Evolutionary conservation across 2,888 invertebrate species (phyloP).

Genomic region (Dermolepida albohirtum): DNA sequence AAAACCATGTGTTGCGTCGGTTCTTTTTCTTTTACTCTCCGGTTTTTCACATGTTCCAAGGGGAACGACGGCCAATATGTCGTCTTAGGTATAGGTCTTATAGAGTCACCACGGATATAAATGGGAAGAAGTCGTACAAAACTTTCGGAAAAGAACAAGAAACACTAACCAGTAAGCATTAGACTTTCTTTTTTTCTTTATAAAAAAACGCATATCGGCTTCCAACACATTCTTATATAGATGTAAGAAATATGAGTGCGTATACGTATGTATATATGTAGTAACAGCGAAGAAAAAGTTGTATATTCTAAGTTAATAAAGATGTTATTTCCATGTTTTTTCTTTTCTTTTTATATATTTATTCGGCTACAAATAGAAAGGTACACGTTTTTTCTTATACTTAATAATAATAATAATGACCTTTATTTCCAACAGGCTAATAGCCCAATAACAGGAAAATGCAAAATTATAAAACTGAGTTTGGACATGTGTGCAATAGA

Average conservation of each 20-base stretch:
- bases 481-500: no score
- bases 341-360: neutral
- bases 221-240: neutral
- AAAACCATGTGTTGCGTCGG: no score
- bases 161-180: neutral
- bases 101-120: no score
- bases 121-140: conserved; percentile 1
- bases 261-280: conserved; percentile 16
- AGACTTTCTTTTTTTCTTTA: neutral
- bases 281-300: conserved; percentile 20
- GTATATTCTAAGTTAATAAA: conserved; percentile 34
- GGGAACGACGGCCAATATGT: conserved; percentile 18
- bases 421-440: no score
- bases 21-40: no score
- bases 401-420: no score
- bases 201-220: conserved; percentile 11
- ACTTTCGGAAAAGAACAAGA: conserved; percentile 8
- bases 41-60: neutral
- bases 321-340: conserved; percentile 10
- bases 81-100: neutral
- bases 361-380: neutral
- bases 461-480: no score
- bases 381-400: neutral
- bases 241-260: conserved; percentile 12
- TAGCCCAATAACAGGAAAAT: no score